Base-by-base conservation (phyloP, 2,113 vertebrate species). In the Actenoides hombroni region DNA sequence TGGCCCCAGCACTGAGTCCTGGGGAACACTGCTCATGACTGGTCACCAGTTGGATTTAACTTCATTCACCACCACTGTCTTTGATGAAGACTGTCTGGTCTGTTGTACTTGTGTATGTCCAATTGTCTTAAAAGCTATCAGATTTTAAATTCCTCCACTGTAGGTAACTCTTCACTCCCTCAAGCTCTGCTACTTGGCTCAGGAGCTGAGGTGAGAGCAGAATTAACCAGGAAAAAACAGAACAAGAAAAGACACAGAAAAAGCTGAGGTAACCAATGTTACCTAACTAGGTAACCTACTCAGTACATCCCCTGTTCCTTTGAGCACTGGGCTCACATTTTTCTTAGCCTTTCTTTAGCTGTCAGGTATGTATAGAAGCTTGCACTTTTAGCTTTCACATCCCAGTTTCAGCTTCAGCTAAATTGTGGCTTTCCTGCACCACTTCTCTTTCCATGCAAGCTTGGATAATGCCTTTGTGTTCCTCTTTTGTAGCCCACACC, bases 31-130 rank as follows among this genome's bases (percentile, higher is more conserved):
- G 44, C 44, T 44, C 17, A 44, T 44, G 44, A 44, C 44, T 44
- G 17, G 44, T 44, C 44, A 18, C 44, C 44, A 44, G 18, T 17
- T 44, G 44, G 44, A 44, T 44, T 44, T 44, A 44, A 44, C 44
- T 44, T 44, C 44, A 44, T 44, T 44, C 44, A 44, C 44, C 44
- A 44, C 18, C 44, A 44, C 44, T 44, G 5, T 42, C 61, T 65
- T 31, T 15, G 10, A 8, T 33, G 15, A 33, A 68, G 11, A 35
- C 19, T 67, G 53, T 33, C 35, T 54, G 17, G 6, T 35, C 7
- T 3, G 0, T 15, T 4, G 0, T 5, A 56, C 29, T 37, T 51
- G 4, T 7, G 10, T 18, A 10, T 4, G 3, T 51, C 29, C 65
- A 60, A 3, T 0, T 78, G 28, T 4, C 56, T 79, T 71, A 39